Evolutionary conservation across 2,888 invertebrate species (phyloP).

Genomic region (Phoenoteleia sp.): DNA sequence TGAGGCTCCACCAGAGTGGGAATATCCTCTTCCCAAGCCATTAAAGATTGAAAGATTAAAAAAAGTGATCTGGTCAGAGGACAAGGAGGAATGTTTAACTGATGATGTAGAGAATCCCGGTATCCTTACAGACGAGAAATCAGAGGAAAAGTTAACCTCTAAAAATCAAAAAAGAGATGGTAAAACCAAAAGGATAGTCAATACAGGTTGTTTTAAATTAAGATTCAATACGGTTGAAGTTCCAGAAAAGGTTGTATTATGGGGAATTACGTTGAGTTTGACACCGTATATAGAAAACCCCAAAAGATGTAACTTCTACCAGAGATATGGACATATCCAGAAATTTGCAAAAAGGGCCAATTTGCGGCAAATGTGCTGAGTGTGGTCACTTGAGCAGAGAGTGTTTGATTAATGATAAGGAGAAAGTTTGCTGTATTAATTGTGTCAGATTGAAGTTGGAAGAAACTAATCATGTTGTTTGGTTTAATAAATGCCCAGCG

Average conservation of each 20-base stretch:
- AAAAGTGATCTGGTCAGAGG: no score
- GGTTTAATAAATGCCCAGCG: not conserved
- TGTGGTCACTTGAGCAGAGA: not conserved
- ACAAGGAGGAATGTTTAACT: no score
- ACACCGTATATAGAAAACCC: not conserved
- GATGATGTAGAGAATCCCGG: no score
- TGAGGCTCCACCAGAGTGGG: not conserved
- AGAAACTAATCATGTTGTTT: not conserved
- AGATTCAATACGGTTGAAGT: not conserved
- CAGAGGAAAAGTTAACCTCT: not conserved
- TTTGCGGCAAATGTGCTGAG: not conserved
- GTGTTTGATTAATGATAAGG: not conserved
- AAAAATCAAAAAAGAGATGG: not conserved
- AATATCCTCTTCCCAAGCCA: not conserved
- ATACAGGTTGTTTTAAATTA: no score
- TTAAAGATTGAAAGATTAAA: not conserved
- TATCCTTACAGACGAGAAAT: no score
- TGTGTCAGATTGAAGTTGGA: not conserved
- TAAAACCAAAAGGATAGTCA: no score
- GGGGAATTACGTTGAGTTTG: not conserved
- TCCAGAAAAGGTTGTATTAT: not conserved
- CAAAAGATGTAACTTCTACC: not conserved
- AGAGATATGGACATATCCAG: constrained; percentile 6
- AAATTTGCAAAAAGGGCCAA: not conserved
- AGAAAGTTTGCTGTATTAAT: not conserved